phyloP scores from a whole-genome alignment of 2,797 vertebrate species.

The Psittacula echo region DNA sequence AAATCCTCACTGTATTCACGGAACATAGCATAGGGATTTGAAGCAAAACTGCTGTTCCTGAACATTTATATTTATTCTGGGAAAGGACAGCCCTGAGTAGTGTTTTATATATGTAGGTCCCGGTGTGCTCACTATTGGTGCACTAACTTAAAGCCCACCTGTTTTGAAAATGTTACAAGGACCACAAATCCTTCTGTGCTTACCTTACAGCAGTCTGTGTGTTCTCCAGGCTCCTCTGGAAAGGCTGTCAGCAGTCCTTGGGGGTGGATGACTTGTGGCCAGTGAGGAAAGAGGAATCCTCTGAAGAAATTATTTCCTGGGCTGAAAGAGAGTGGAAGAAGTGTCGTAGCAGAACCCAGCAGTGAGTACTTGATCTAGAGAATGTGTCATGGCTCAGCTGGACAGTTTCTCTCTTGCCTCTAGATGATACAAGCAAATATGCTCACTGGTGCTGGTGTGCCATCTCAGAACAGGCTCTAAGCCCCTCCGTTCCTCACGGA shows the following conservation, averaged over 20 bases:
- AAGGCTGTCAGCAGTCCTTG: slow-evolving; percentile 84
- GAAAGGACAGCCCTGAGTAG: neutral
- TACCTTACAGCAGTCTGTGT: neutral
- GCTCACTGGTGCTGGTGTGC: neutral
- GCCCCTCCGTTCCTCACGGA: neutral
- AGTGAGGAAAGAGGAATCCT: slow-evolving; percentile 86
- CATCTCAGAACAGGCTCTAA: neutral
- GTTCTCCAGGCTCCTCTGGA: slow-evolving; percentile 86
- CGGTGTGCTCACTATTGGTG: neutral
- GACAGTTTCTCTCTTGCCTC: neutral
- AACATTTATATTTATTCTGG: neutral
- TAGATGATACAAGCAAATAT: neutral
- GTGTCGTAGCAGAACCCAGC: slow-evolving; percentile 70
- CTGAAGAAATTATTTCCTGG: slow-evolving; percentile 85
- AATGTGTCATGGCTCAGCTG: neutral
- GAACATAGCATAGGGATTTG: neutral
- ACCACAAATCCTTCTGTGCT: neutral
- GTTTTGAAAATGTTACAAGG: neutral
- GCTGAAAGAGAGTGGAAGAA: slow-evolving; percentile 86
- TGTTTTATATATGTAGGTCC: neutral
- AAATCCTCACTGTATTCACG: neutral
- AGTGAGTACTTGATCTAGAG: slow-evolving; percentile 77
- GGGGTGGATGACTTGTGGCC: slow-evolving; percentile 87
- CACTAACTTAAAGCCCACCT: neutral
- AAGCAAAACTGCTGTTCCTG: neutral